These are phyloP conservation scores for Dreissena rostriformis DNA, from an alignment of 1,140 invertebrate genomes.

Conservation along the genomic window DNA sequence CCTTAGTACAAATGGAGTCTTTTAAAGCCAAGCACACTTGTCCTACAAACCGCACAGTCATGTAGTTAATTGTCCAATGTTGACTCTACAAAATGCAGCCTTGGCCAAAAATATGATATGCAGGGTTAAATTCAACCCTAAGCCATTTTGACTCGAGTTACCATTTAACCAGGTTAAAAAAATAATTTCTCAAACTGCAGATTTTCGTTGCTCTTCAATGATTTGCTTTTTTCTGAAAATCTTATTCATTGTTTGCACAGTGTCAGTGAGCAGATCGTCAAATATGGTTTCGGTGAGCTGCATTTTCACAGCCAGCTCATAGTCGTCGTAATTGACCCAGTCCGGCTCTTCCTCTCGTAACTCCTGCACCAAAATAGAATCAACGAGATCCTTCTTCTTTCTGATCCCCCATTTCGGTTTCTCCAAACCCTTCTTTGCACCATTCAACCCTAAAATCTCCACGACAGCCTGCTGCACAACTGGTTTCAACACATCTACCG, in stretches of 20 bases:
- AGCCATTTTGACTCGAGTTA: too few relatives aligned
- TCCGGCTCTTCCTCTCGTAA: slow-evolving; percentile 87
- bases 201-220: slow-evolving; percentile 45
- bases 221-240: slow-evolving; percentile 66
- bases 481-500: slow-evolving; percentile 70
- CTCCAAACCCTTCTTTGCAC: slow-evolving; percentile 83
- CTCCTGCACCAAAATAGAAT: slow-evolving; percentile 87
- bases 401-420: slow-evolving; percentile 87
- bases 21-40: too few relatives aligned
- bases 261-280: slow-evolving; percentile 85
- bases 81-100: too few relatives aligned
- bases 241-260: slow-evolving; percentile 79
- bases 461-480: slow-evolving; percentile 77
- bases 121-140: too few relatives aligned
- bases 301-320: slow-evolving; percentile 87
- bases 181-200: slow-evolving; percentile 27
- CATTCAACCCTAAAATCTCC: slow-evolving; percentile 82
- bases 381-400: slow-evolving; percentile 88
- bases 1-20: too few relatives aligned
- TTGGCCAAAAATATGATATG: too few relatives aligned
- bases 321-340: slow-evolving; percentile 88
- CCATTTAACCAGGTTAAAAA: too few relatives aligned
- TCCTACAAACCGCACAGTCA: too few relatives aligned
- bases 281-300: slow-evolving; percentile 86
- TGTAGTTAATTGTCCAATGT: too few relatives aligned